Conservation (phyloP, 2,797 vertebrate species). For the Leuciscus waleckii region DNA sequence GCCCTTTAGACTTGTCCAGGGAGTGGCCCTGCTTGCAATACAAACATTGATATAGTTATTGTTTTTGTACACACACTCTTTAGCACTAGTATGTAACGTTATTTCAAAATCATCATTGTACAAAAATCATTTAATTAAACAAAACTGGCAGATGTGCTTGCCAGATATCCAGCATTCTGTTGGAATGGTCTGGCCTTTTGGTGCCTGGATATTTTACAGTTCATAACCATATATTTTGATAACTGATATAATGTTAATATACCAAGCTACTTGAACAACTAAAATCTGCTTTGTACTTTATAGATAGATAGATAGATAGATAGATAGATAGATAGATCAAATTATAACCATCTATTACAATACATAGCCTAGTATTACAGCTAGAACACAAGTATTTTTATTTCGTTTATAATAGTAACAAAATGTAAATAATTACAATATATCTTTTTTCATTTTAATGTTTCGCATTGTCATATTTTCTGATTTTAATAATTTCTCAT, state of each 20-base stretch:
- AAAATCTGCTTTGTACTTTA: background rate
- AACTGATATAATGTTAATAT: background rate
- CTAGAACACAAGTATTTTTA: background rate
- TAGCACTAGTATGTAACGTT: background rate
- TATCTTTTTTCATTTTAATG: background rate
- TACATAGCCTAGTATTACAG: too few species aligned
- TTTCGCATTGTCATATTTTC: background rate
- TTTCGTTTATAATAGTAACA: background rate
- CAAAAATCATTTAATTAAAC: background rate
- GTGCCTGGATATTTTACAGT: background rate
- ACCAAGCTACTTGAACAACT: background rate
- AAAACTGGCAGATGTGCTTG: background rate
- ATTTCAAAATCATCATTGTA: background rate
- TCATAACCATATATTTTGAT: background rate
- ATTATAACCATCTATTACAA: background rate
- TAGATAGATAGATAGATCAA: background rate
- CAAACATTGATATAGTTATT: background rate
- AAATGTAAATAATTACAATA: background rate
- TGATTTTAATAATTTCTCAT: background rate
- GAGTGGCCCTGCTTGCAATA: constrained; percentile 9
- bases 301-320: background rate
- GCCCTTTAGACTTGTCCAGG: constrained; percentile 24
- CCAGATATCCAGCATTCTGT: background rate
- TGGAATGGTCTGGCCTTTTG: background rate
- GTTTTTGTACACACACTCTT: background rate